Percentiles rank a stretch among this genome's conserved stretches.
These are phyloP conservation scores for Neogale vison DNA, from an alignment of 2,113 vertebrate species.

Conservation along the genomic window DNA sequence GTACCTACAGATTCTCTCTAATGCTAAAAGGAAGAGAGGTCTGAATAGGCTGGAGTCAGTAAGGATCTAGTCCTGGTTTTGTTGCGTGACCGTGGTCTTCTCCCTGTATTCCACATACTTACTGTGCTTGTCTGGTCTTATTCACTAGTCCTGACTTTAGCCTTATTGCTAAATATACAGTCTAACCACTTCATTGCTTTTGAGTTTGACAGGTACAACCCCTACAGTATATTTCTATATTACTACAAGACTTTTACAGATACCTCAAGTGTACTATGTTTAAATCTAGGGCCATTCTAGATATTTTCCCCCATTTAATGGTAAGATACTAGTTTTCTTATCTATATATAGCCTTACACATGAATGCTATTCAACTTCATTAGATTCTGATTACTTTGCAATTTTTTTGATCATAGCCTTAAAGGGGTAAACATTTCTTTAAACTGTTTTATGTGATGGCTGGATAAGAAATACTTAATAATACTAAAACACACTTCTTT, in stretches of 20 bases:
- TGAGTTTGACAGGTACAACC: background rate
- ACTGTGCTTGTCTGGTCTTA: background rate
- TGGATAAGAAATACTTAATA: background rate
- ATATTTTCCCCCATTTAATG: background rate
- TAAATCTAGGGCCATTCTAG: background rate
- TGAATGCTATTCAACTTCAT: background rate
- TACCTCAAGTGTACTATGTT: background rate
- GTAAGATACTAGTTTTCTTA: background rate
- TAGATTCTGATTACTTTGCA: background rate
- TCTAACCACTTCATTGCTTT: background rate
- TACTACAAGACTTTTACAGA: background rate
- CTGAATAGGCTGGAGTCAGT: background rate
- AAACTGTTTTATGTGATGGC: background rate
- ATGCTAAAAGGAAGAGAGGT: background rate
- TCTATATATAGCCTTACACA: background rate
- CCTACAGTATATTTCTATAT: background rate
- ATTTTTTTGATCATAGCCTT: background rate
- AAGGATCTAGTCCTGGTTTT: background rate
- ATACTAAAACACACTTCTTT: background rate
- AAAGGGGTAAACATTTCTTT: background rate
- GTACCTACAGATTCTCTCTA: background rate
- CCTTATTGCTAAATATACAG: background rate
- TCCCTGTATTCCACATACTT: background rate
- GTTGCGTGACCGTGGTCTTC: background rate
- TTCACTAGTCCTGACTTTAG: background rate